phyloP scores from a whole-genome alignment of 2,797 vertebrate genomes.

The Pangasius mekongensis region DNA sequence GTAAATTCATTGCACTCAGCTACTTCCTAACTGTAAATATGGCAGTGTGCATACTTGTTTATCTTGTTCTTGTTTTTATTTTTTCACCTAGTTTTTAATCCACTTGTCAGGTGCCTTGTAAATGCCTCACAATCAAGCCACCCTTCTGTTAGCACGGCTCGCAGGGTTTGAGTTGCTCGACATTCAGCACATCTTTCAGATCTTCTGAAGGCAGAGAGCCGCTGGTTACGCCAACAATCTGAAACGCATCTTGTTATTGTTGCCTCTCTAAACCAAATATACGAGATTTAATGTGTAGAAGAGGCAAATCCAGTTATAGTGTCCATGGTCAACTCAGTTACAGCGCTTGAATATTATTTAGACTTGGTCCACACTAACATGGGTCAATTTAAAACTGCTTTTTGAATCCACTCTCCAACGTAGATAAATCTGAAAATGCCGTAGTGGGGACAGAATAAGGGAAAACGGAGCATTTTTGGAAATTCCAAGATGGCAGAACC shows the following conservation, averaged over 20 bases:
- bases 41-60: slow-evolving; percentile 62
- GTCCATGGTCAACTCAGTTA: not conserved
- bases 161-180: slow-evolving; percentile 7
- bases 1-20: slow-evolving; percentile 52
- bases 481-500: not conserved
- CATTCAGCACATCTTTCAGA: not conserved
- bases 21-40: slow-evolving; percentile 66
- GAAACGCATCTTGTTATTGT: not conserved
- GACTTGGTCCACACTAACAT: not conserved
- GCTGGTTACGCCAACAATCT: not conserved
- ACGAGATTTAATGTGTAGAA: slow-evolving; percentile 12
- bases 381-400: not conserved
- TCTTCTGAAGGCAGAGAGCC: slow-evolving; percentile 1
- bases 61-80: slow-evolving; percentile 43
- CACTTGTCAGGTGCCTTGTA: slow-evolving; percentile 76
- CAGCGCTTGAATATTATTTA: not conserved
- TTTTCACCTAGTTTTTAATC: slow-evolving; percentile 62
- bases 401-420: not conserved
- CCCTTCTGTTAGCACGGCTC: not conserved
- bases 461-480: not conserved
- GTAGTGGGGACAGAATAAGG: not conserved
- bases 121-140: slow-evolving; percentile 17
- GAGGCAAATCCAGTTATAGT: not conserved
- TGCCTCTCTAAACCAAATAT: slow-evolving; percentile 16
- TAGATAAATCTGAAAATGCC: not conserved